These are phyloP conservation scores for Gadopsis bispinosus DNA, from an alignment of 2,797 vertebrate species.

Conservation along the genomic window DNA sequence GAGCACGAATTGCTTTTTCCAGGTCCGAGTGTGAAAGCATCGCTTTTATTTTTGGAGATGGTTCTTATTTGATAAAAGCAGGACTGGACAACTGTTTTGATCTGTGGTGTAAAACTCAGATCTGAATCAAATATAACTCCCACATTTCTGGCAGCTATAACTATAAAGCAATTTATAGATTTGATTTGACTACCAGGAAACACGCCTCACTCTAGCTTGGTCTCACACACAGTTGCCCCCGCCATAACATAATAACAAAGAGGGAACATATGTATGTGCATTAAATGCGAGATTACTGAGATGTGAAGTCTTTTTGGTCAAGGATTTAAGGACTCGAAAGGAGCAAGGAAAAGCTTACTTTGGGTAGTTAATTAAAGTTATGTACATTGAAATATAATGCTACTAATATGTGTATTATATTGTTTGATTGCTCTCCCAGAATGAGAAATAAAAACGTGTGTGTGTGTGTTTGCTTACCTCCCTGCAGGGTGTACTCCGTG, in stretches of 20 bases:
- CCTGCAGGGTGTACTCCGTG: conserved; percentile 94
- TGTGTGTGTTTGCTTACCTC: conserved; percentile 86
- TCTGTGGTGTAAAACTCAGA: too few relatives aligned
- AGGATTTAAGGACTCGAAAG: neutral
- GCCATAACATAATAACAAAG: conserved; percentile 10
- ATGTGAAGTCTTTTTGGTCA: neutral
- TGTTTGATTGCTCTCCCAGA: neutral
- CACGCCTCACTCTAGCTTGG: neutral
- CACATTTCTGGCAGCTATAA: too few relatives aligned
- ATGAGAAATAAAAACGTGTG: neutral
- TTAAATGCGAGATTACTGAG: neutral
- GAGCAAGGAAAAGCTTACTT: neutral
- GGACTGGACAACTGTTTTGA: too few relatives aligned
- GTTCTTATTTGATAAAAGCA: too few relatives aligned
- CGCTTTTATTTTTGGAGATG: too few relatives aligned
- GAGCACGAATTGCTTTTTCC: too few relatives aligned
- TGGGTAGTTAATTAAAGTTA: neutral
- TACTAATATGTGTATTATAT: neutral
- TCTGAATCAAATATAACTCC: too few relatives aligned
- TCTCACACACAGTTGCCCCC: neutral
- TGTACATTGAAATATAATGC: neutral
- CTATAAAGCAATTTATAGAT: neutral
- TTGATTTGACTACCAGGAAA: conserved; percentile 5
- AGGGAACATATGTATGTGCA: neutral
- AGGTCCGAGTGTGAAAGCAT: too few relatives aligned